These are phyloP conservation scores for Argyrosomus japonicus DNA, from an alignment of 2,113 vertebrate species.

Conservation along the genomic window DNA sequence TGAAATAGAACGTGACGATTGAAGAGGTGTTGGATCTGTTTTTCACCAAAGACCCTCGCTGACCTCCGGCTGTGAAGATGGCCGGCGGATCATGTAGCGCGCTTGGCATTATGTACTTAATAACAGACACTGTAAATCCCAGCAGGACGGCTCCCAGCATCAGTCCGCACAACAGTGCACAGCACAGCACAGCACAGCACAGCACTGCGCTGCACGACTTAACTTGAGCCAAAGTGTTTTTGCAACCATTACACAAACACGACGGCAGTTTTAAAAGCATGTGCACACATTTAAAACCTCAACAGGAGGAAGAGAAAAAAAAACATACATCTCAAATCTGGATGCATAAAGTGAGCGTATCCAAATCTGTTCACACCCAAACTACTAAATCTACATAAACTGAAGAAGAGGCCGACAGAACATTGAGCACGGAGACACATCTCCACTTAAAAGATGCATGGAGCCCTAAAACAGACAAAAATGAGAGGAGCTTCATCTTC, in stretches of 20 bases:
- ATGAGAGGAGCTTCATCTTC: no score
- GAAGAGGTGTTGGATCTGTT: neutral
- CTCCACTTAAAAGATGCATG: no score
- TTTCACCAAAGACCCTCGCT: conserved; percentile 15
- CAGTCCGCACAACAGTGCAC: neutral
- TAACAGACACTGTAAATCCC: conserved; percentile 53
- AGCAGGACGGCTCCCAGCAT: conserved; percentile 4
- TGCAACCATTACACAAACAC: conserved; percentile 43
- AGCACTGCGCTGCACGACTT: conserved; percentile 28
- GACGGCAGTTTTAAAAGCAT: conserved; percentile 42
- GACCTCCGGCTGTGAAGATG: conserved; percentile 29
- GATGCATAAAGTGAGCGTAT: conserved; percentile 57
- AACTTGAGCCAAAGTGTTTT: conserved; percentile 54
- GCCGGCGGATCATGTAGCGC: conserved; percentile 14
- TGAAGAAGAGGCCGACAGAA: no score
- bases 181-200: neutral
- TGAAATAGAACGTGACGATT: neutral
- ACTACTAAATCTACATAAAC: conserved; percentile 25
- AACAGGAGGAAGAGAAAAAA: neutral
- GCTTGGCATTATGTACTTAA: conserved; percentile 54
- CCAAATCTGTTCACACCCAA: conserved; percentile 68
- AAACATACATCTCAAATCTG: conserved; percentile 37
- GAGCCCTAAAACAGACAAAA: no score
- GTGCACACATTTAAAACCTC: conserved; percentile 32
- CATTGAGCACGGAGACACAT: no score